Evolutionary conservation across 1,140 invertebrate species (phyloP).

Genomic region (Diorhabda elongata): DNA sequence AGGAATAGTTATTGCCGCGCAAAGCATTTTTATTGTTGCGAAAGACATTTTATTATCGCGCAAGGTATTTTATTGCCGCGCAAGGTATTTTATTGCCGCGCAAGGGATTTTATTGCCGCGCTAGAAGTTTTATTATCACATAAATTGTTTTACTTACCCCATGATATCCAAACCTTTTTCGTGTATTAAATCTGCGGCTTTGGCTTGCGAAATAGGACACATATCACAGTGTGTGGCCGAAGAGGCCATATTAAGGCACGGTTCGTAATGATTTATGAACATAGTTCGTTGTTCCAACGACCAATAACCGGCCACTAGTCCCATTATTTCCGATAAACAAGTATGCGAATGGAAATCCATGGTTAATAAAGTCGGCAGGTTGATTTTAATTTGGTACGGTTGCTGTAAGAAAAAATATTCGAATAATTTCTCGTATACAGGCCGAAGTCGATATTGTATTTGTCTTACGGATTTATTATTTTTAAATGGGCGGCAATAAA

Average conservation of each 20-base stretch:
- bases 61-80: too few species aligned
- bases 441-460: neutral
- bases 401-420: constrained; percentile 49
- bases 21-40: too few species aligned
- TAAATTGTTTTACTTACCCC: constrained; percentile 43
- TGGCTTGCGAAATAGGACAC: constrained; percentile 57
- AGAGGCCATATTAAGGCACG: constrained; percentile 55
- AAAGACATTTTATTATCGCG: too few species aligned
- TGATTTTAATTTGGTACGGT: constrained; percentile 57
- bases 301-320: constrained; percentile 60
- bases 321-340: constrained; percentile 67
- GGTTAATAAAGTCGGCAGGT: constrained; percentile 56
- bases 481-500: constrained; percentile 53
- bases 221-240: constrained; percentile 70
- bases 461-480: constrained; percentile 50
- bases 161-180: constrained; percentile 50
- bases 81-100: too few species aligned
- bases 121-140: too few species aligned
- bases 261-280: constrained; percentile 52
- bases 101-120: too few species aligned
- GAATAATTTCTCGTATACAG: neutral
- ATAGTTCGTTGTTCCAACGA: constrained; percentile 39
- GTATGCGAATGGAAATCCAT: constrained; percentile 69
- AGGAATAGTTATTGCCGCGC: too few species aligned
- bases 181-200: constrained; percentile 54